Base-by-base conservation (phyloP, 2,888 invertebrate genomes). In the Melieria omissa region DNA sequence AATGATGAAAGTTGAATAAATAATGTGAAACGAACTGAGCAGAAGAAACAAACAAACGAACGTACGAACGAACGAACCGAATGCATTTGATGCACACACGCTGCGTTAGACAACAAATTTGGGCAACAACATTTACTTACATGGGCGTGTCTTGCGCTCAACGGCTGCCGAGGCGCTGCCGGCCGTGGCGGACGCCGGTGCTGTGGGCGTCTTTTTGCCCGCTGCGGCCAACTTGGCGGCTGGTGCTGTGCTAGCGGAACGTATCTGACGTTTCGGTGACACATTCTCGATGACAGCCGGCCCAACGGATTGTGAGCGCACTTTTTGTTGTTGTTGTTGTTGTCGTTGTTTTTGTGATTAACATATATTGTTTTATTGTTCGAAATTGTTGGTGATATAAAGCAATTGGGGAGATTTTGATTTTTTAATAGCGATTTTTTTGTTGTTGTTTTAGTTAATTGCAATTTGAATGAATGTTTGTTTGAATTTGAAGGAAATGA, bases 181-280 rank as follows among this genome's bases (percentile, higher is more conserved):
- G 12, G 70, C 14, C 10, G 67, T 16, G 84, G 84, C 86, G 68
- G 85, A 82, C 73, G 83, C 85, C 76, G 89, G 86, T 73, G 89
- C 85, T 76, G 90, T 88, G 66, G 85, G 80, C 70, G 87, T 88
- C 80, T 90, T 90, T 88, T 90, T 91, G 88, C 90, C 89, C 87
- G 90, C 90, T 87, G 90, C 90, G 88, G 91, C 87, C 1, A 90
- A 89, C 80, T 90, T 89, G 54, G 91, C 90, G 78, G 81, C 78
- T 73, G 87, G 87, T 70, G 86, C 87, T 79, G 86, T 86, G 79
- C 88, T 88, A 71, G 86, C 86, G 60, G 86, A 86, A 76, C 89
- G 88, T 63, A 93, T 91, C 81, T 93, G 93, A 77, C 94, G 92
- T 82, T 94, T 93, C 44, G 95, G 94, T 65, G 95, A 95, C 88